phyloP scores from a whole-genome alignment of 2,888 invertebrate genomes.

The Seira sanloemensis region DNA sequence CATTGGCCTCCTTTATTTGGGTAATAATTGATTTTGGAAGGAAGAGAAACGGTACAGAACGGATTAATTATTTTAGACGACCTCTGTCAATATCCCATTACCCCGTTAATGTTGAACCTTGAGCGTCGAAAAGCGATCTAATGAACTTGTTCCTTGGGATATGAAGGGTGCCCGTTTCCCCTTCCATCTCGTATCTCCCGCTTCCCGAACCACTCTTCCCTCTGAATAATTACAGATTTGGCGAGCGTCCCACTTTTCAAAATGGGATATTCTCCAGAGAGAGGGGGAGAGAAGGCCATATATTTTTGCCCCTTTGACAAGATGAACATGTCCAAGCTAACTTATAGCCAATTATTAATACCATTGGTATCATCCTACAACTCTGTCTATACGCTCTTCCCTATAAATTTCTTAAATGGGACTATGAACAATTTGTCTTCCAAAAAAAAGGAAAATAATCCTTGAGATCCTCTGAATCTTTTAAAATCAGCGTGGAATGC shows the following conservation, averaged over 20 bases:
- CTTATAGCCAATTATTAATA: slow-evolving; percentile 19
- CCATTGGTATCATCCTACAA: neutral
- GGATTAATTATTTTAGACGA: slow-evolving; percentile 16
- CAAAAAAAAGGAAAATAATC: neutral
- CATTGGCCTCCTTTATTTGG: neutral
- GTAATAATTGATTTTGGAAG: slow-evolving; percentile 8
- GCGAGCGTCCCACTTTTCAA: slow-evolving; percentile 18
- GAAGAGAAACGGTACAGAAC: neutral
- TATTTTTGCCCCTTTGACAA: slow-evolving; percentile 8
- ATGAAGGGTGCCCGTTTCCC: too few species aligned
- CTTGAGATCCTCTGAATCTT: too few species aligned
- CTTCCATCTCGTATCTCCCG: too few species aligned
- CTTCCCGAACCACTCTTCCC: too few species aligned
- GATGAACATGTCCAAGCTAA: slow-evolving; percentile 19
- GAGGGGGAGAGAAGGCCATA: neutral
- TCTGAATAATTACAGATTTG: slow-evolving; percentile 39
- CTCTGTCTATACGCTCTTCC: too few species aligned
- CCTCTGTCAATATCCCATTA: slow-evolving; percentile 1
- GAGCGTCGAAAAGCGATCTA: neutral
- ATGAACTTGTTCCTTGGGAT: neutral
- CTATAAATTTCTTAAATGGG: neutral
- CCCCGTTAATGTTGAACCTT: neutral
- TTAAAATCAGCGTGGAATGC: too few species aligned
- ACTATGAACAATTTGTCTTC: slow-evolving; percentile 2
- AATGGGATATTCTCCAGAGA: slow-evolving; percentile 6